Base-by-base conservation (phyloP, 2,888 invertebrate species). In the Patella caerulea region DNA sequence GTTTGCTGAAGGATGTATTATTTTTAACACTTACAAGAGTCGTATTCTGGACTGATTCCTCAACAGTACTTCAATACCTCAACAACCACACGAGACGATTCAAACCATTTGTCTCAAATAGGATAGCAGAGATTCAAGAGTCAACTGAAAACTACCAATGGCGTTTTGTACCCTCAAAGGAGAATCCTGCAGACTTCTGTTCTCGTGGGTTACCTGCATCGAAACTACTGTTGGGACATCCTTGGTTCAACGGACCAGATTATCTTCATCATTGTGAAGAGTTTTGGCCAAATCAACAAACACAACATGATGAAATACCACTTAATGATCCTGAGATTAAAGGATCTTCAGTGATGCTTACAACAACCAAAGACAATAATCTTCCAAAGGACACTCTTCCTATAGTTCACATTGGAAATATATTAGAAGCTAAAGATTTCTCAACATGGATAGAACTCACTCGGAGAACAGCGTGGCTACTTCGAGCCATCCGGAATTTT, bases 61-160 rank as follows among this genome's bases (percentile, higher is more conserved):
- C 15, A 15, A 56, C 52, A 45, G 72, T 72, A 11, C 72, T 72
- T 5, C 72, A 72, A 54, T 72, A 72, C 19, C 34, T 72, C 34
- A 72, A 72, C 45, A 72, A 53, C 17, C 52, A 72, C 3, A 53
- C 72, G 14, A 72, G 45, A 9, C 72, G 72, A 14, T 72, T 72
- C 52, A 72, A 72, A 52, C 72, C 72, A 12, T 72, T 72, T 52
- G 53, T 72, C 12, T 45, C 72, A 17, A 52, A 72, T 24, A 45
- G 72, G 45, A 54, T 72, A 15, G 72, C 52, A 45, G 72, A 72
- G 52, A 72, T 72, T 17, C 53, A 53, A 3, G 72, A 72, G 12
- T 12, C 14, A 45, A 17, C 56, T n/a, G 17, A 56, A 17, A n/a
- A 15, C 4, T 15, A 56, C 15, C 56, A 56, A 56, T 56, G 56